phyloP scores from a whole-genome alignment of 64 coral and sea anemone genomes.

The Catalaphyllia jardinei region DNA sequence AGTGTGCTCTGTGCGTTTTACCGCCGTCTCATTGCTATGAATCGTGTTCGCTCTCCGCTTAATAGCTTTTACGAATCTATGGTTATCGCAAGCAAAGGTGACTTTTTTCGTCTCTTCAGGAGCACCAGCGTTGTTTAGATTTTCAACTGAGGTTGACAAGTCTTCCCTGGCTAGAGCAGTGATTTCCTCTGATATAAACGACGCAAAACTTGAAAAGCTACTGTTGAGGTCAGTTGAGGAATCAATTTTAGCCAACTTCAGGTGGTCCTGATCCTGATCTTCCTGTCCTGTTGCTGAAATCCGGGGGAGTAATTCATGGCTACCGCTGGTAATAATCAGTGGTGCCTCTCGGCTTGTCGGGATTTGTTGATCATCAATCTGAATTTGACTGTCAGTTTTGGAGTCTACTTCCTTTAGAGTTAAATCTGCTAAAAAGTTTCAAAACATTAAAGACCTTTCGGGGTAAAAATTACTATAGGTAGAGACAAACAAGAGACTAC shows the following conservation, averaged over 20 bases:
- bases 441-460: neutral
- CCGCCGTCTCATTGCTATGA: neutral
- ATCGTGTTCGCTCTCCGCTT: neutral
- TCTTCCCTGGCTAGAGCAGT: neutral
- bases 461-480: too few relatives aligned
- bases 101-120: neutral
- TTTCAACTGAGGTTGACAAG: neutral
- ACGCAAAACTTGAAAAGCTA: slow-evolving; percentile 22
- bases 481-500: too few relatives aligned
- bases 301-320: neutral
- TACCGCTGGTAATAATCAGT: neutral
- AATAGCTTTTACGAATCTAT: neutral
- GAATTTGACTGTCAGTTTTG: neutral
- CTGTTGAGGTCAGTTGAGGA: neutral
- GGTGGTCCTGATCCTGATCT: neutral
- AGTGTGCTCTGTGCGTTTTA: slow-evolving; percentile 14
- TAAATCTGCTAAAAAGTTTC: neutral
- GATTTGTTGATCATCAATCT: neutral
- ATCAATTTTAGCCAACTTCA: neutral
- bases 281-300: neutral
- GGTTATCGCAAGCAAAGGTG: neutral
- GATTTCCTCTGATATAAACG: slow-evolving; percentile 1
- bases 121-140: neutral
- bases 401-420: neutral
- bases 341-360: neutral